Conservation (phyloP, 2,113 vertebrate genomes). For the Capreolus pygargus region DNA sequence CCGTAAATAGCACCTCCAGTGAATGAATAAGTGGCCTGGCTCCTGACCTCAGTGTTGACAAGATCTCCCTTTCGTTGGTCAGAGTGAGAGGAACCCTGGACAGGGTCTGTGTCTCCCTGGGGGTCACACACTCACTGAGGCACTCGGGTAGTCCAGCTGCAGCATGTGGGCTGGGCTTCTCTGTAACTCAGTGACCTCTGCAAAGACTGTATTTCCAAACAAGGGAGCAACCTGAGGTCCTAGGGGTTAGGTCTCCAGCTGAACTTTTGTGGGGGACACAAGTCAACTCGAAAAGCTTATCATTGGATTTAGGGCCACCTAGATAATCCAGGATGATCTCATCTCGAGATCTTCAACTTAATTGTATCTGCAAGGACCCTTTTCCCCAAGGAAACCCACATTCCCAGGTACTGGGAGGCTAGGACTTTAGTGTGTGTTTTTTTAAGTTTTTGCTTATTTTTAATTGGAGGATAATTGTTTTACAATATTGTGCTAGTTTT, state of each 20-base stretch:
- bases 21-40: no score
- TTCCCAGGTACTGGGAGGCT: accelerated
- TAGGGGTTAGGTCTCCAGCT: neutral
- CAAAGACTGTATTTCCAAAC: neutral
- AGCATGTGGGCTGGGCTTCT: no score
- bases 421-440: neutral
- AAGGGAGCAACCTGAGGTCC: neutral
- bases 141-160: accelerated
- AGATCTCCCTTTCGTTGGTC: neutral
- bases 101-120: accelerated
- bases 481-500: neutral
- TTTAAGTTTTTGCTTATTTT: neutral
- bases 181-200: no score
- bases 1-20: accelerated
- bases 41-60: neutral
- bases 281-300: neutral
- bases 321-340: neutral
- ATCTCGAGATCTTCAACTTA: no score
- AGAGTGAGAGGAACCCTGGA: accelerated
- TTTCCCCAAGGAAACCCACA: neutral
- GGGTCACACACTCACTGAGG: accelerated
- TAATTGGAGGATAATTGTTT: neutral
- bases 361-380: neutral
- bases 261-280: neutral
- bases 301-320: neutral